Percentiles rank a stretch among this genome's conserved stretches.
Evolutionary conservation across 2,888 invertebrate species (phyloP).

Genomic region (Melanostoma scalare): DNA sequence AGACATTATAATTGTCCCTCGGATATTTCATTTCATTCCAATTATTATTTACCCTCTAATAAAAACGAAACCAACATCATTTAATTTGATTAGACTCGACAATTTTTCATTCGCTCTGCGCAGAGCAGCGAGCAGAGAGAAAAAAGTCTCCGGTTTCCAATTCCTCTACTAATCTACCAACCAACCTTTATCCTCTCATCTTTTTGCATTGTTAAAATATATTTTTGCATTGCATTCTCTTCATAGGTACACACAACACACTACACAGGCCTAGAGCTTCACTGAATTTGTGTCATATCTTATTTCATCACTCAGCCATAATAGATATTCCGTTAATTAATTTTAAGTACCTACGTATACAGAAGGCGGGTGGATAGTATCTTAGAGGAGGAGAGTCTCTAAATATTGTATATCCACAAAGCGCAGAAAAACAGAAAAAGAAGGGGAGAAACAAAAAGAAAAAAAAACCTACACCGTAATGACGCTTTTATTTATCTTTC

Average conservation of each 20-base stretch:
- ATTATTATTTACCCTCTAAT: too few relatives aligned
- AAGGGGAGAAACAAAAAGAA: not conserved
- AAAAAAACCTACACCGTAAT: not conserved
- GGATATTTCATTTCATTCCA: too few relatives aligned
- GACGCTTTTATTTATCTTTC: conserved; percentile 51
- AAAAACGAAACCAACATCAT: not conserved
- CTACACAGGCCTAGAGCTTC: conserved; percentile 9
- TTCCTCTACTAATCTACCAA: not conserved
- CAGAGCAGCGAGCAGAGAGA: not conserved
- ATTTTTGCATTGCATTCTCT: conserved; percentile 31
- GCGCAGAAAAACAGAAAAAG: not conserved
- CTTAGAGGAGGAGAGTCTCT: not conserved
- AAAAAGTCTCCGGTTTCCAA: conserved; percentile 4
- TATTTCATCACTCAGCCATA: conserved; percentile 57
- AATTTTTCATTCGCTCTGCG: not conserved
- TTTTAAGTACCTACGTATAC: conserved; percentile 33
- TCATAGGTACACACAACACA: conserved; percentile 11
- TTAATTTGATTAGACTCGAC: not conserved
- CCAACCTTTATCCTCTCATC: not conserved
- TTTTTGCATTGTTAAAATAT: conserved; percentile 7
- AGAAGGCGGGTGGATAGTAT: not conserved
- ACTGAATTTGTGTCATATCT: conserved; percentile 40
- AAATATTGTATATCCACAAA: not conserved
- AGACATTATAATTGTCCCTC: too few relatives aligned
- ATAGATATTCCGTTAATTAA: conserved; percentile 58